Evolutionary conservation across 2,113 vertebrate genomes (phyloP).

Genomic region (Lepisosteus osseus): DNA sequence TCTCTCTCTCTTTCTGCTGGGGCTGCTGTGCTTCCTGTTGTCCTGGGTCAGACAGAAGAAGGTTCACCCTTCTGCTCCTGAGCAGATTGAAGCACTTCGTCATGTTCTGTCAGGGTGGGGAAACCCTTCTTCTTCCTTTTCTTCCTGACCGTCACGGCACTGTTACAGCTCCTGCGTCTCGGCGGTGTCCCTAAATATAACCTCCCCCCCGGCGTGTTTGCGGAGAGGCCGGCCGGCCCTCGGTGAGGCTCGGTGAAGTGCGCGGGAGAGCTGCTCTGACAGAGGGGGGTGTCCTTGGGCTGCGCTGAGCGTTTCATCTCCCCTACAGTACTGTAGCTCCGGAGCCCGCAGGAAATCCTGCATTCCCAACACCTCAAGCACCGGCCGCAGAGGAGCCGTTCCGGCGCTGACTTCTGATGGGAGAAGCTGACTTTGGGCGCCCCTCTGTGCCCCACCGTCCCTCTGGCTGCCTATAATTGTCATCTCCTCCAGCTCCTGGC

Average conservation of each 20-base stretch:
- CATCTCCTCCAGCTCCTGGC: not conserved
- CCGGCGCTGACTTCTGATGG: not conserved
- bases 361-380: constrained; percentile 35
- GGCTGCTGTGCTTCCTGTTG: too few species aligned
- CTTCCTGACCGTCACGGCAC: constrained; percentile 25
- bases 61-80: too few species aligned
- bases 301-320: constrained; percentile 27
- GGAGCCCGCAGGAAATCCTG: constrained; percentile 66
- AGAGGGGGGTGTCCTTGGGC: constrained; percentile 54
- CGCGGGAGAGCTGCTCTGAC: constrained; percentile 24
- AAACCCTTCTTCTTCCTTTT: too few species aligned
- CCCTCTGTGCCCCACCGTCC: not conserved
- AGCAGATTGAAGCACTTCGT: too few species aligned
- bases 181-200: constrained; percentile 50
- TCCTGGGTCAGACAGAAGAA: too few species aligned
- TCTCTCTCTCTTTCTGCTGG: too few species aligned
- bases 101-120: too few species aligned
- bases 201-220: constrained; percentile 41
- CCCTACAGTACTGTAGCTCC: constrained; percentile 60
- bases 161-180: constrained; percentile 33
- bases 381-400: constrained; percentile 7
- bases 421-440: not conserved
- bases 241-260: constrained; percentile 50
- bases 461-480: too few species aligned
- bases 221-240: constrained; percentile 30